Evolutionary conservation across 2,113 vertebrate genomes (phyloP), one percentile per base, ranked within the genome.

Genomic region (Lampris incognitus): DNA sequence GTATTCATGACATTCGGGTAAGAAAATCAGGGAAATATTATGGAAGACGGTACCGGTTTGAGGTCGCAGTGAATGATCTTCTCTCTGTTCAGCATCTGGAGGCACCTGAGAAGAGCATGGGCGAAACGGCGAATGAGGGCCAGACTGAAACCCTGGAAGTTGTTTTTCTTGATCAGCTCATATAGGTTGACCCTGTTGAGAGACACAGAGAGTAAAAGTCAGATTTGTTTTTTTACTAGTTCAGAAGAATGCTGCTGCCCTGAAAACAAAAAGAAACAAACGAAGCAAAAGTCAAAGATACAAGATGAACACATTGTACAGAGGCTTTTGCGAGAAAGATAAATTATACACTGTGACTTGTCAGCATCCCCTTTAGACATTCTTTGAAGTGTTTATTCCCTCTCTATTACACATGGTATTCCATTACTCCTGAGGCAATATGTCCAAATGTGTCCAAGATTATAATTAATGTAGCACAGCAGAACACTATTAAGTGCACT

Each of bases 41-140:
- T 59, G 6, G 1, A 72, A 36, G 66, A 72, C 86, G 88, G 92
- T 94, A 98, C 97, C 71, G 96, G 96, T 87, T 98, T 98, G 78
- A 98, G 95, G 85, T 98, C 97, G 74, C 97, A 98, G 93, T 98
- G 97, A 88, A 98, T 98, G 48, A 98, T 98, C 90, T 94, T 97
- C 91, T 98, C 97, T 46, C 91, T 89, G 85, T 96, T 95, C 44
- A 98, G 95, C 95, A 98, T 95, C 90, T 98, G 96, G 78, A 98
- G 93, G 85, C 97, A 97, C 86, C 94, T 95, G 75, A 98, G 92
- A 59, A 98, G 95, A 10, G 96, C 94, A 0, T 95, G 94, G 62
- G 97, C 93, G 69, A 97, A 97, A 55, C 95, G 95, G 0, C 96
- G 95, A 76, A 97, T 94, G 52, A 97, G 84, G 6, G 95, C 93